A percentile compares a stretch with the other conserved stretches of the same genome.
Conservation (phyloP, 2,113 vertebrate genomes). For the Misgurnus anguillicaudatus region DNA sequence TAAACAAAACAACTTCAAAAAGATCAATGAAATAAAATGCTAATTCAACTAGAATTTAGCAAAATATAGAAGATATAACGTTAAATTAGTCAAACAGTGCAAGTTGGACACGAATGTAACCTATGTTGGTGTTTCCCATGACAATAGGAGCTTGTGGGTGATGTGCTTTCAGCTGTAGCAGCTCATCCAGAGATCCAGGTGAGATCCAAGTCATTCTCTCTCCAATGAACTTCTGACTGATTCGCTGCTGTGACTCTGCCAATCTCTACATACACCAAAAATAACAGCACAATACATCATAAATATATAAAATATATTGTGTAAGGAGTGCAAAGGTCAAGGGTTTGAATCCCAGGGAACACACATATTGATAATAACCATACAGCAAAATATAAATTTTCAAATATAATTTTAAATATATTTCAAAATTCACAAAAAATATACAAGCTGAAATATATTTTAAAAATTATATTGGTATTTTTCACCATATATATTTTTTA, state of each 20-base stretch:
- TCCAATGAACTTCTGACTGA: constrained; percentile 71
- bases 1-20: not conserved
- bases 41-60: not conserved
- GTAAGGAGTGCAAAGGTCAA: no score
- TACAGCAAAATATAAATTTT: no score
- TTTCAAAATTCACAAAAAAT: no score
- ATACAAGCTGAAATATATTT: no score
- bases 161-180: constrained; percentile 76
- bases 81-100: not conserved
- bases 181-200: constrained; percentile 71
- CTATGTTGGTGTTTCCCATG: constrained; percentile 83
- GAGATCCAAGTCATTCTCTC: constrained; percentile 77
- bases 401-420: no score
- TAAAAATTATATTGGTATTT: no score
- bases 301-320: not conserved
- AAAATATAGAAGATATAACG: not conserved
- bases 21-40: constrained; percentile 24
- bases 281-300: constrained; percentile 3
- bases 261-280: constrained; percentile 61
- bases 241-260: constrained; percentile 66
- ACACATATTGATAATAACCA: no score
- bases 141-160: constrained; percentile 79
- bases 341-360: no score
- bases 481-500: no score
- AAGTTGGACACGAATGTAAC: constrained; percentile 52